Base-by-base conservation (phyloP, 2,113 vertebrate genomes). In the Alligator mississippiensis region DNA sequence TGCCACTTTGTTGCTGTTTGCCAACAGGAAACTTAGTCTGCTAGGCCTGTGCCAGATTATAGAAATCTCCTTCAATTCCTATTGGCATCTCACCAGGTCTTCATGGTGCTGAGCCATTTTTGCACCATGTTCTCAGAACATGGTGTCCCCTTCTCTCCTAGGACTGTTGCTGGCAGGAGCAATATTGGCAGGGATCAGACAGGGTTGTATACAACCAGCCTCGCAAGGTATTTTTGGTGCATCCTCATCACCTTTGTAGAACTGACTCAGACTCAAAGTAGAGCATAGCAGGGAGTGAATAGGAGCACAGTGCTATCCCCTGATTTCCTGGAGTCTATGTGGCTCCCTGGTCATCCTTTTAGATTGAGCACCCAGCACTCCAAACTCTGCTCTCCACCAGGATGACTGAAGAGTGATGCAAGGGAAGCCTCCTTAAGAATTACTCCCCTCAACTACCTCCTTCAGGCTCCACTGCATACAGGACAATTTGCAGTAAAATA, bases 11-110 rank as follows among this genome's bases (percentile, higher is more conserved):
- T 5, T 84, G 57, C 25, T 25, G 9, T 76, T 82, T 76, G 59
- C 60, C 25, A 88, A 15, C 9, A 2, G 72, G 0, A 0, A 22
- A 21, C 24, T 47, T 68, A 68, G 8, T 1, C 16, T 0, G 0
- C 10, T 64, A 30, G 72, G 54, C 25, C 3, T 81, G 30, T 5
- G 25, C 58, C 28, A 63, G 14, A 70, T 87, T 19, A 84, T 60
- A 1, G 24, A 62, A 76, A 72, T 3, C 1, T 3, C 47, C 75
- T 90, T 60, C 54, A 90, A n/a, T 68, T 94, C 38, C 89, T 91
- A 47, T 5, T 30, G 59, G 17, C 8, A 60, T 83, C 60, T 7
- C 11, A 3, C 74, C 61, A 38, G 34, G 82, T 84, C 93, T 84
- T 84, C 72, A 10, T 27, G 16, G 58, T 88, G 64, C 24, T 24